phyloP scores from a whole-genome alignment of 2,888 invertebrate species.

The Seira ritae region DNA sequence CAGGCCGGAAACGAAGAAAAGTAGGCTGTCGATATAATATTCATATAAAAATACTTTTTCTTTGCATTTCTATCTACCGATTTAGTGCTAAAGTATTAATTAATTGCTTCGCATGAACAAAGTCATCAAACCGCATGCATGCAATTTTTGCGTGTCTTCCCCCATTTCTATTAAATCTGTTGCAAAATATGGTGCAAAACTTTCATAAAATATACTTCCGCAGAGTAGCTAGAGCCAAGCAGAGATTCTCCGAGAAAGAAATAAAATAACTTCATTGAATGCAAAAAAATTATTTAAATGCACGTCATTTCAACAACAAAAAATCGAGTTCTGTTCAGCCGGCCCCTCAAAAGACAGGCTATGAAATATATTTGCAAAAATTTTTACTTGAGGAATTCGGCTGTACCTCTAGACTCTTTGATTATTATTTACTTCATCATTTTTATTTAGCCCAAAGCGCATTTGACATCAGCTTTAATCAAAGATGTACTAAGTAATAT shows the following conservation, averaged over 20 bases:
- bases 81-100: neutral
- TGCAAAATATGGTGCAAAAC: neutral
- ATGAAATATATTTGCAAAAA: too few species aligned
- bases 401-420: too few species aligned
- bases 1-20: constrained; percentile 13
- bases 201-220: neutral
- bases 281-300: neutral
- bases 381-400: too few species aligned
- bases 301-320: neutral
- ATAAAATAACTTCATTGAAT: neutral
- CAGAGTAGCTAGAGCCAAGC: neutral
- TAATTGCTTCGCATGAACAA: constrained; percentile 3
- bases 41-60: neutral
- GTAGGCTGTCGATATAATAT: neutral
- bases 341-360: too few species aligned
- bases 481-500: neutral
- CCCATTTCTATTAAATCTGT: too few species aligned
- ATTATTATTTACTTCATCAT: too few species aligned
- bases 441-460: too few species aligned
- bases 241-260: neutral
- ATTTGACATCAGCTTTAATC: neutral
- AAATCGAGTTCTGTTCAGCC: too few species aligned
- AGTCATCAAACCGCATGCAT: neutral
- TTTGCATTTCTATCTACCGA: too few species aligned
- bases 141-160: neutral